Evolutionary conservation across 2,113 vertebrate species (phyloP).

Genomic region (Chionodraco myersi): DNA sequence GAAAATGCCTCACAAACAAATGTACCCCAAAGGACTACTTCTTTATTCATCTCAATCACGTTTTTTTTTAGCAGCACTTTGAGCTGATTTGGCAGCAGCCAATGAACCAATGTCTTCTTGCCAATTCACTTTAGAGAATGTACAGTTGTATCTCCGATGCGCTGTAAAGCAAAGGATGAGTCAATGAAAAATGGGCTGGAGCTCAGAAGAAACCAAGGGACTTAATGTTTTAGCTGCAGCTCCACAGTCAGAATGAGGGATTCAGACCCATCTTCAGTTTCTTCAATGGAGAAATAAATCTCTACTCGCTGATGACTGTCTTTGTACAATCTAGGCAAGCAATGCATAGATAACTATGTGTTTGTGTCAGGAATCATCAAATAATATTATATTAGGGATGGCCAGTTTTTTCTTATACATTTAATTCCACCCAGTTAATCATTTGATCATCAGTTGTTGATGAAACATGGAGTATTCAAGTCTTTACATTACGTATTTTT

Average conservation of each 20-base stretch:
- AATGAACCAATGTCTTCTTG: constrained; percentile 38
- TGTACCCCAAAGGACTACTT: constrained; percentile 60
- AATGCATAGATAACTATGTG: background rate
- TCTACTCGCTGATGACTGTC: background rate
- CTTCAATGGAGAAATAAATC: background rate
- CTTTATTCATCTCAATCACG: constrained; percentile 77
- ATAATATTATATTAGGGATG: background rate
- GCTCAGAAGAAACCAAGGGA: constrained; percentile 24
- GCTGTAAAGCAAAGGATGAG: constrained; percentile 49
- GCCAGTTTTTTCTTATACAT: background rate
- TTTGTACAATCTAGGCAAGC: background rate
- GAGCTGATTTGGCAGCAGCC: background rate
- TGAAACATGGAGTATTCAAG: too few relatives aligned
- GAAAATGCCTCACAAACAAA: constrained; percentile 76
- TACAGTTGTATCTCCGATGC: constrained; percentile 65
- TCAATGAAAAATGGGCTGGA: constrained; percentile 54
- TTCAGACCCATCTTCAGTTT: background rate
- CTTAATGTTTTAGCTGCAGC: constrained; percentile 33
- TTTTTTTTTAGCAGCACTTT: constrained; percentile 73
- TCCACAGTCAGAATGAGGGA: constrained; percentile 14
- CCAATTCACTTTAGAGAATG: constrained; percentile 75
- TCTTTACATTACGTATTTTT: too few relatives aligned
- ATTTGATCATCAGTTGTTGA: too few relatives aligned
- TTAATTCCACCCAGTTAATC: too few relatives aligned
- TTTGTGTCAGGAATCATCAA: background rate